These are phyloP conservation scores for Fukomys damarensis DNA, from an alignment of 2,113 vertebrate species.

Conservation along the genomic window DNA sequence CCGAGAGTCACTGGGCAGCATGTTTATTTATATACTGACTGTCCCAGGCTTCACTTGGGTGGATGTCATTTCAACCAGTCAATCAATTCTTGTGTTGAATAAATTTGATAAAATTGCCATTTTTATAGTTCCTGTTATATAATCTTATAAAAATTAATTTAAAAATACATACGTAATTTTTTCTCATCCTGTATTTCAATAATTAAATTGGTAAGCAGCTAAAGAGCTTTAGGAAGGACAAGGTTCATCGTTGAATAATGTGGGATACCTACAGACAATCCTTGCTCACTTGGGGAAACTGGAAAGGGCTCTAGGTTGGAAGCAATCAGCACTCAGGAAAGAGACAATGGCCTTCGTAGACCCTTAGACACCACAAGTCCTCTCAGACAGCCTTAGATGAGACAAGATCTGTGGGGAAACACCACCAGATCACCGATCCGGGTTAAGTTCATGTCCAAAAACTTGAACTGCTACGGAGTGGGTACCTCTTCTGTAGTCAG, in stretches of 20 bases:
- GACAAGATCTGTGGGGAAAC: not conserved
- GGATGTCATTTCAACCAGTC: not conserved
- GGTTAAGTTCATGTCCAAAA: not conserved
- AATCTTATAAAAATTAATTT: not conserved
- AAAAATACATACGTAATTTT: not conserved
- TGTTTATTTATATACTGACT: not conserved
- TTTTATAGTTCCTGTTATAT: not conserved
- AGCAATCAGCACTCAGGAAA: not conserved
- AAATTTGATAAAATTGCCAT: not conserved
- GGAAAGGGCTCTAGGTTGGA: not conserved
- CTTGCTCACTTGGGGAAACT: not conserved
- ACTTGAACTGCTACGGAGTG: not conserved
- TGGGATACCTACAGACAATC: not conserved
- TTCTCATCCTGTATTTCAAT: not conserved
- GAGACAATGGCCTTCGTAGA: not conserved
- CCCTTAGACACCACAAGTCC: not conserved
- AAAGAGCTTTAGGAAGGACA: not conserved
- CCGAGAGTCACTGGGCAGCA: not conserved
- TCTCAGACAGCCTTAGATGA: rapidly evolving
- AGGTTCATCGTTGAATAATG: not conserved
- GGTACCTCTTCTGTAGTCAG: not conserved
- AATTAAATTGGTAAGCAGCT: not conserved
- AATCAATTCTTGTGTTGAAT: not conserved
- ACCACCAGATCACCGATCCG: not conserved
- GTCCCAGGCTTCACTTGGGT: not conserved